A percentile compares a stretch with the other conserved stretches of the same genome.
Evolutionary conservation across 2,797 vertebrate species (phyloP).

Genomic region (Gambelia wislizenii): DNA sequence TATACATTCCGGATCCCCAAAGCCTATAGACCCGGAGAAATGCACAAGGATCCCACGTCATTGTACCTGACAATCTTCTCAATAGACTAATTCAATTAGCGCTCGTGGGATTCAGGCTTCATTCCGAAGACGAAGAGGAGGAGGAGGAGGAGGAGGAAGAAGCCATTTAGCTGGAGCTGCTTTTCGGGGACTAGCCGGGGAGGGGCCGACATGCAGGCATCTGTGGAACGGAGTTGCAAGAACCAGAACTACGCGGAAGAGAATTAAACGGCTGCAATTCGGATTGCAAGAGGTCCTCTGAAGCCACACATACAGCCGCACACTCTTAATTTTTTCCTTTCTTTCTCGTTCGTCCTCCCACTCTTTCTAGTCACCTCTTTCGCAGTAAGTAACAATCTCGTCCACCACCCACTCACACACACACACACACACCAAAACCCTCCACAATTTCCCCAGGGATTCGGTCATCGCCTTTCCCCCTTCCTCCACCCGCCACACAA

Average conservation of each 20-base stretch:
- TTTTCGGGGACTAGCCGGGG: neutral
- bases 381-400: neutral
- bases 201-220: neutral
- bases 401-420: no score
- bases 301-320: neutral
- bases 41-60: conserved; percentile 81
- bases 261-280: neutral
- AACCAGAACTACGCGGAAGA: neutral
- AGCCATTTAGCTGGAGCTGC: neutral
- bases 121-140: conserved; percentile 74
- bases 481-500: fast-evolving
- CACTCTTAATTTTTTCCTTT: no score
- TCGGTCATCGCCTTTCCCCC: neutral
- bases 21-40: conserved; percentile 85
- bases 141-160: conserved; percentile 15
- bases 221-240: neutral
- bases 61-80: conserved; percentile 85
- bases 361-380: neutral
- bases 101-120: conserved; percentile 75
- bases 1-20: conserved; percentile 84
- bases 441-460: no score
- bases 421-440: no score
- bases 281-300: neutral
- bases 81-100: conserved; percentile 84
- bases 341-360: neutral